These are phyloP conservation scores for Ascidia mentula DNA, from an alignment of 23 tunicate genomes.

Conservation along the genomic window DNA sequence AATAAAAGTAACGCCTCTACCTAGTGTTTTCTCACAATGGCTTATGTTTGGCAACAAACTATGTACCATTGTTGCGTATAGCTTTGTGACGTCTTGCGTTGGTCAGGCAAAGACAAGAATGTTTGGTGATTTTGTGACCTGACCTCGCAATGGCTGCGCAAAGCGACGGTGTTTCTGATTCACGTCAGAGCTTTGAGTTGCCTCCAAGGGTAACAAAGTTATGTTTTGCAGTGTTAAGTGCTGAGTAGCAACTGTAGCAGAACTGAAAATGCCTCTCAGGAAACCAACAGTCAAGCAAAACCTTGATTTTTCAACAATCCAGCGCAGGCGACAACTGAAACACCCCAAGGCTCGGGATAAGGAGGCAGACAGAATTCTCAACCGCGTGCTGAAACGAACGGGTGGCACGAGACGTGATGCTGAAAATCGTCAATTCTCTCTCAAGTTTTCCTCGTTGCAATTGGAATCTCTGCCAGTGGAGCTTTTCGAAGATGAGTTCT, in stretches of 20 bases:
- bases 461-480: constrained; percentile 63
- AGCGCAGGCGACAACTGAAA: constrained; percentile 62
- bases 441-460: constrained; percentile 35
- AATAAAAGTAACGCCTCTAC: constrained; percentile 8
- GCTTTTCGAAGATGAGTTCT: constrained; percentile 88
- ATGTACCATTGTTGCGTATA: background rate
- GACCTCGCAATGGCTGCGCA: background rate
- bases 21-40: background rate
- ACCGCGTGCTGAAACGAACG: constrained; percentile 29
- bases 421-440: constrained; percentile 26
- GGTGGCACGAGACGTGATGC: constrained; percentile 46
- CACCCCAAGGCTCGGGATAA: constrained; percentile 42
- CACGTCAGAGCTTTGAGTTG: background rate
- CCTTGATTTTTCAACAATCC: constrained; percentile 63
- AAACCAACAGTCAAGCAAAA: constrained; percentile 40
- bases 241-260: background rate
- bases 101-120: background rate
- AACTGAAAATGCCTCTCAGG: constrained; percentile 57
- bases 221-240: background rate
- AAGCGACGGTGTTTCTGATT: background rate
- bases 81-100: background rate
- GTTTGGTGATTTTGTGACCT: background rate
- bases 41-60: constrained; percentile 1
- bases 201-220: background rate
- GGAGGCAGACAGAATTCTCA: constrained; percentile 69